Percentiles rank a stretch among this genome's conserved stretches.
These are phyloP conservation scores for Bergia puertoricense DNA, from an alignment of 92 coral and sea anemone genomes.

Conservation along the genomic window DNA sequence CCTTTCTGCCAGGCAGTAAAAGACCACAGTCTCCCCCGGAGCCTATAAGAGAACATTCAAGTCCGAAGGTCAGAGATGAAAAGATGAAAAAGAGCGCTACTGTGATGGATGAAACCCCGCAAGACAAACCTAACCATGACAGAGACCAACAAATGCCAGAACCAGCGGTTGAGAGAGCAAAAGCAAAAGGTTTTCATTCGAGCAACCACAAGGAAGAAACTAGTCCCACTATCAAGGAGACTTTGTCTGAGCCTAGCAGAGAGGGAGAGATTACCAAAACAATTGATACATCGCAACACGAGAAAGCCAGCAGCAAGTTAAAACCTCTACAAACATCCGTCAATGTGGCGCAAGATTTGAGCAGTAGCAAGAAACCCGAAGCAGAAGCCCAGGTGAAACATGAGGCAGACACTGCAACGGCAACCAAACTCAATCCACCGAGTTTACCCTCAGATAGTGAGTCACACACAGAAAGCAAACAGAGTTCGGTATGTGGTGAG, in stretches of 20 bases:
- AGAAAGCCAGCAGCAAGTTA: neutral
- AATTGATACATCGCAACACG: conserved; percentile 4
- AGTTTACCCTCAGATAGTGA: neutral
- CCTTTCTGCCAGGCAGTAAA: neutral
- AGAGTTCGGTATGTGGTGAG: conserved; percentile 45
- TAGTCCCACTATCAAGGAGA: neutral
- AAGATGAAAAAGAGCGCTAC: conserved; percentile 18
- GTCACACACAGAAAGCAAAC: conserved; percentile 13
- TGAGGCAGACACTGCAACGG: neutral
- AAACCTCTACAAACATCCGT: neutral
- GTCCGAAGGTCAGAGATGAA: conserved; percentile 34
- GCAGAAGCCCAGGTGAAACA: neutral
- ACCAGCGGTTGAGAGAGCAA: conserved; percentile 18
- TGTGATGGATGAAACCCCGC: neutral
- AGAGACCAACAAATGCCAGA: conserved; percentile 37
- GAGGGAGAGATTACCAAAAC: neutral
- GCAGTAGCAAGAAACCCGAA: neutral
- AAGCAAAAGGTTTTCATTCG: conserved; percentile 14
- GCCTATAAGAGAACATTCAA: neutral
- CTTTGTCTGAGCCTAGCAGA: neutral
- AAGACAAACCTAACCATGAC: conserved; percentile 10
- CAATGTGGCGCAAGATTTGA: neutral
- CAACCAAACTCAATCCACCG: neutral
- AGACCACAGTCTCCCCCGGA: conserved; percentile 7
- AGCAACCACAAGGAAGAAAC: neutral